These are phyloP conservation scores for Sinhomidia bicolor DNA, from an alignment of 2,888 invertebrate species.

Conservation along the genomic window DNA sequence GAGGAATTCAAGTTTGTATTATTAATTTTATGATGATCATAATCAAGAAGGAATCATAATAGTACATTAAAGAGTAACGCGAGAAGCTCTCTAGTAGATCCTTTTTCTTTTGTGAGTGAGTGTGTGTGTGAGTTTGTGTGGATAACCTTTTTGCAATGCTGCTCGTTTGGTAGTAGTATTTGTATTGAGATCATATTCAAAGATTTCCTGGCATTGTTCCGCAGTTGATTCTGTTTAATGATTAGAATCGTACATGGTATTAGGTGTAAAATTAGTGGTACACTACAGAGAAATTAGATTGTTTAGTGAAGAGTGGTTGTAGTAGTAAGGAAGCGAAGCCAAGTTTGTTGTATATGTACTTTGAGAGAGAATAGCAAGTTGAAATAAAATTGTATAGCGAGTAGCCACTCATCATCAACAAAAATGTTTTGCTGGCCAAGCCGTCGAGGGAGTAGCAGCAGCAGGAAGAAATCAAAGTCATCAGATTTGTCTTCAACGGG, in stretches of 20 bases:
- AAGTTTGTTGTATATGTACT: background rate
- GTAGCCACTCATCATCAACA: conserved; percentile 21
- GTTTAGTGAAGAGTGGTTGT: background rate
- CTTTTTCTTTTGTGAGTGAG: too few relatives aligned
- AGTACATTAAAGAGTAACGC: background rate
- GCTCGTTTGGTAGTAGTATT: conserved; percentile 7
- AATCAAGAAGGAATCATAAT: background rate
- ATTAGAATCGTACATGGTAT: conserved; percentile 33
- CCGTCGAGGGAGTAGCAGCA: conserved; percentile 68
- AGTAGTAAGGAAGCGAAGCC: background rate
- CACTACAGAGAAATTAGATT: conserved; percentile 12
- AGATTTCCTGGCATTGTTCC: conserved; percentile 71
- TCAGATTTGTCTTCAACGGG: conserved; percentile 55
- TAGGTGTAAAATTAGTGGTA: conserved; percentile 11
- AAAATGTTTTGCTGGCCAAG: conserved; percentile 79
- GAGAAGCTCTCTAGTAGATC: conserved; percentile 39
- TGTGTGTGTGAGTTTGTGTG: too few relatives aligned
- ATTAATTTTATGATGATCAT: conserved; percentile 20
- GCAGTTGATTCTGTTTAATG: conserved; percentile 30
- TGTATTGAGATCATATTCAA: conserved; percentile 27
- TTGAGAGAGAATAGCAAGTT: background rate
- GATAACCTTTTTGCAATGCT: background rate
- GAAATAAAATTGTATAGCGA: background rate
- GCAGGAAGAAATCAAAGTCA: conserved; percentile 68
- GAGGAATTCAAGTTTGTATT: conserved; percentile 1